These are phyloP conservation scores for Aurelia aurita complex sp. Pacific DNA, from an alignment of 30 jellyfish, hydroid and myxozoan genomes.

Conservation along the genomic window DNA sequence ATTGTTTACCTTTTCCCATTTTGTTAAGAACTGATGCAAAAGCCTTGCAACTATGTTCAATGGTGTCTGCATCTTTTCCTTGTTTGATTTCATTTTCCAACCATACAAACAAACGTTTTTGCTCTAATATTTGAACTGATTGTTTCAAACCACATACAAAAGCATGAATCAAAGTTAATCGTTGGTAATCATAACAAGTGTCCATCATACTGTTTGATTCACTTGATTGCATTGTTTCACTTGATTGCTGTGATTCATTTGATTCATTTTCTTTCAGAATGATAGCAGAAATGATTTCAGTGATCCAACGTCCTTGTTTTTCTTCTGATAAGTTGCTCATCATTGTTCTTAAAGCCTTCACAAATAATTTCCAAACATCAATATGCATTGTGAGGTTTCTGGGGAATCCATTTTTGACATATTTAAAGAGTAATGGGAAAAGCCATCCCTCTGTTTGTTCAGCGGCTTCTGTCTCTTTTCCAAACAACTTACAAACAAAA, in stretches of 20 bases:
- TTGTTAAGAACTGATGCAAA: constrained; percentile 52
- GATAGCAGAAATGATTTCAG: neutral
- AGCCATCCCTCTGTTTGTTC: neutral
- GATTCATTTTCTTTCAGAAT: too few species aligned
- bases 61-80: neutral
- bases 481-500: neutral
- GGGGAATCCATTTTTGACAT: constrained; percentile 6
- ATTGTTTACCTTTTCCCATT: constrained; percentile 40
- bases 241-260: too few species aligned
- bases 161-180: constrained; percentile 14
- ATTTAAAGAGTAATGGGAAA: neutral
- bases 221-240: too few species aligned
- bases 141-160: constrained; percentile 31
- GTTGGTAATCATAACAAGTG: neutral
- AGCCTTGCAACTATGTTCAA: constrained; percentile 33
- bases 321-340: constrained; percentile 18
- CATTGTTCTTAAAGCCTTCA: neutral
- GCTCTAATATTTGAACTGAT: neutral
- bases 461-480: neutral
- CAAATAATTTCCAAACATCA: constrained; percentile 8
- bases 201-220: too few species aligned
- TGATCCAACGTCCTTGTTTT: neutral
- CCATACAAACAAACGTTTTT: constrained; percentile 10
- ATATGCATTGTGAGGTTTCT: neutral
- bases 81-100: constrained; percentile 12